Evolutionary conservation across 2,888 invertebrate species (phyloP), one percentile per base, ranked within the genome.

Genomic region (Pimpla rufipes): DNA sequence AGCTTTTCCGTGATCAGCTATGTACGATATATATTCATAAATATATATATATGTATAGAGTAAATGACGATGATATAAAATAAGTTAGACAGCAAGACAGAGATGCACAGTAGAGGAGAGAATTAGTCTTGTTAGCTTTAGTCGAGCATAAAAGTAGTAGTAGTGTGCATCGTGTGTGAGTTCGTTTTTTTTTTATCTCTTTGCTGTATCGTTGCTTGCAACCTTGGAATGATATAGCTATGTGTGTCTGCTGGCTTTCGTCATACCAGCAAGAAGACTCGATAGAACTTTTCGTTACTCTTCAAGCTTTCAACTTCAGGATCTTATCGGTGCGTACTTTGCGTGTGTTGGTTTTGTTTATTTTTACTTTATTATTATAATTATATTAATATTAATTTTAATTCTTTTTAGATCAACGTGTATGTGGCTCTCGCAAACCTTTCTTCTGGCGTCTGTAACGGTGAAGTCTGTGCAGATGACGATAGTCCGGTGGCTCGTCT

Each of bases 371-470:
- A 62, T 79, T 52, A 71, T 55, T 59, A 64, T 64, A 52, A 76
- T 35, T 35, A 47, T 57, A 45, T 42, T 52, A 18, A 42, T 62
- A 50, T 57, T 47, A 18, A 64, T 45, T 16, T 62, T 45, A 29
- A 57, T 68, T 37, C 18, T 67, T 68, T 78, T 67, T 62, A 40
- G 37, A 62, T 80, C 73, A 84, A 85, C 82, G 85, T 73, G 81
- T 84, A 84, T 85, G 77, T 85, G 84, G 82, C 79, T 85, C 82
- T 84, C 85, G 85, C 86, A 86, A 93, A 97, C 97, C 97, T 95
- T 96, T 96, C 93, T 96, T 97, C 93, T 97, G 97, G 85, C 97
- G 94, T 89, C 97, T 94, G 83, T 96, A 96, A 84, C 96, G 94
- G 89, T 97, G 96, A 81, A 96, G 93, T 86, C 94, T 93, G 88